Base-by-base conservation (phyloP, 2,888 invertebrate species). In the Chalcis sispes region DNA sequence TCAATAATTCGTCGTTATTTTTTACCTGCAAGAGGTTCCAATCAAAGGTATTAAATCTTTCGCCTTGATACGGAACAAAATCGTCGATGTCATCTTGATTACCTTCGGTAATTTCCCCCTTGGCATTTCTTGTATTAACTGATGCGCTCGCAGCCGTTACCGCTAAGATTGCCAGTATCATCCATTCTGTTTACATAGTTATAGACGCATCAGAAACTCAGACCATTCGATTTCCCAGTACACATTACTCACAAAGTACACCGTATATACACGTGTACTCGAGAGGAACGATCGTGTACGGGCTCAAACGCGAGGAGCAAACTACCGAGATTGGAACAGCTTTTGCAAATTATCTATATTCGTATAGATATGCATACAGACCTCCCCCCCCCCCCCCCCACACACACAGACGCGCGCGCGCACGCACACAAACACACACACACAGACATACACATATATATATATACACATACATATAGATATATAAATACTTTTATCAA, bases 11-110 rank as follows among this genome's bases (percentile, higher is more conserved):
- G n/a, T n/a, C n/a, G n/a, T n/a, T n/a, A n/a, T n/a, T n/a, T n/a
- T n/a, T 80, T 79, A 88, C 88, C 80, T 82, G 83, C 62, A 83
- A 83, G 15, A 88, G 65, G 23, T 79, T 80, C 88, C 88, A 88
- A 58, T 88, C 88, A 64, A 88, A 88, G 0, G 77, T 67, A 61
- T 74, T 83, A 72, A 83, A 86, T 0, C 80, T 78, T 59, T 85
- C 84, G 29, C 85, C 85, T 23, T 80, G 82, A 58, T 84, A 85
- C 0, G 87, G 88, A 8, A 83, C 82, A 32, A 86, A 86, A 59
- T 87, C 87, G 10, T 84, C 82, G 2, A 81, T 79, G 0, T 82
- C 82, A 15, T 66, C 64, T 1, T 48, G 32, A n/a, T 25, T 13
- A 0, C 20, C 27, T n/a, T n/a, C n/a, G n/a, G 8, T 0, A 23